phyloP scores from a whole-genome alignment of 30 jellyfish, hydroid and myxozoan genomes.

The Turritopsis rubra region DNA sequence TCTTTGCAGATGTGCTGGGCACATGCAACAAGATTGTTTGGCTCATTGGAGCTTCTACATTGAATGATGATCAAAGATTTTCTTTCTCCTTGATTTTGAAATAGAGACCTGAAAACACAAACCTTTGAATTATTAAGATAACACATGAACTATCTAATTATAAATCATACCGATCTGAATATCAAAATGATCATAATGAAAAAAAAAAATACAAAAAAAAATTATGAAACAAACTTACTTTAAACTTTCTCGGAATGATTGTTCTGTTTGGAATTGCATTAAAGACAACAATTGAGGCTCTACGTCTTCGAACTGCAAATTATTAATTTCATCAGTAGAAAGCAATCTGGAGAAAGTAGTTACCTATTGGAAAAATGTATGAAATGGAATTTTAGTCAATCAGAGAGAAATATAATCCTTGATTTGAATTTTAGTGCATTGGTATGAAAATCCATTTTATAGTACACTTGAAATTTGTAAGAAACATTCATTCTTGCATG shows the following conservation, averaged over 20 bases:
- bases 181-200: neutral
- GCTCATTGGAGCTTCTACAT: conserved; percentile 47
- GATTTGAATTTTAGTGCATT: neutral
- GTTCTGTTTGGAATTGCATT: conserved; percentile 69
- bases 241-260: conserved; percentile 50
- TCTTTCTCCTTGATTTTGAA: conserved; percentile 10
- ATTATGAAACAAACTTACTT: conserved; percentile 39
- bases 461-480: too few relatives aligned
- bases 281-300: conserved; percentile 42
- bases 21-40: conserved; percentile 52
- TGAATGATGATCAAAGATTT: conserved; percentile 40
- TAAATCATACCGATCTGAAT: neutral
- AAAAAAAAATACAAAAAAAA: neutral
- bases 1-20: conserved; percentile 59
- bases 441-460: neutral
- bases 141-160: too few relatives aligned
- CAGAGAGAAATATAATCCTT: neutral
- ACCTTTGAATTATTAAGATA: too few relatives aligned
- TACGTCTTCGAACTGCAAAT: neutral
- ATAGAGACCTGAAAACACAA: conserved; percentile 30
- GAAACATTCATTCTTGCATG: too few relatives aligned
- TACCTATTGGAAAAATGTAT: conserved; percentile 33
- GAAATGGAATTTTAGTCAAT: neutral
- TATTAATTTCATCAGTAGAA: conserved; percentile 45
- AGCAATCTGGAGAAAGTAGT: conserved; percentile 67